Evolutionary conservation across 2,888 invertebrate species (phyloP), one percentile per base, ranked within the genome.

Genomic region (Ophraella communa): DNA sequence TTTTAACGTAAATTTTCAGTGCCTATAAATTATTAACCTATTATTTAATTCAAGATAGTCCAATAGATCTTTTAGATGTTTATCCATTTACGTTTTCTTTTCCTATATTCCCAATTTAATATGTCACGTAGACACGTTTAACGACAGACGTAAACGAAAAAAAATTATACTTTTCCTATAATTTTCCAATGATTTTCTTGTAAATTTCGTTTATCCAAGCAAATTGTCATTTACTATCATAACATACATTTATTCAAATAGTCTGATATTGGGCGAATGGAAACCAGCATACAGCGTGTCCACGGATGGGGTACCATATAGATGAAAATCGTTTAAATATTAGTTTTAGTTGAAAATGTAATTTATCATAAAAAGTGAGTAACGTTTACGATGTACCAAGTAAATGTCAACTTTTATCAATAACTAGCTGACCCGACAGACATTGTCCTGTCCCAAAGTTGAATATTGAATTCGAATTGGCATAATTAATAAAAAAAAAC

Each of bases 111-210:
- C 24, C 49, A 49, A n/a, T 49, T 49, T 24, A 49, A 14, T 49
- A 23, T 4, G 27, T 49, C 49, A 49, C 49, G 49, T 27, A 49
- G 49, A 14, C 49, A 27, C 8, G 27, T n/a, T 49, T 49, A 49
- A 49, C 49, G 49, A 49, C 24, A 49, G 49, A 49, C 24, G 49
- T 49, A 24, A 49, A 14, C 23, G 24, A 7, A 23, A 7, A 39
- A 51, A 59, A 51, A 59, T 20, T 51, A 39, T 57, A 49, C 39
- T 58, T 39, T 58, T 58, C 51, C 59, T 51, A 59, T 51, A 42
- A 59, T 59, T 59, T 35, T 39, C 42, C 58, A 39, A 51, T 59
- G 24, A 59, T 51, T 59, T 59, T 51, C 59, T 51, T 51, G 51
- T 39, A 59, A 59, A 51, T 56, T 30, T 24, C 24, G 49, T 49